Evolutionary conservation across 2,888 invertebrate species (phyloP), one percentile per base, ranked within the genome.

Genomic region (Coremacera marginata): DNA sequence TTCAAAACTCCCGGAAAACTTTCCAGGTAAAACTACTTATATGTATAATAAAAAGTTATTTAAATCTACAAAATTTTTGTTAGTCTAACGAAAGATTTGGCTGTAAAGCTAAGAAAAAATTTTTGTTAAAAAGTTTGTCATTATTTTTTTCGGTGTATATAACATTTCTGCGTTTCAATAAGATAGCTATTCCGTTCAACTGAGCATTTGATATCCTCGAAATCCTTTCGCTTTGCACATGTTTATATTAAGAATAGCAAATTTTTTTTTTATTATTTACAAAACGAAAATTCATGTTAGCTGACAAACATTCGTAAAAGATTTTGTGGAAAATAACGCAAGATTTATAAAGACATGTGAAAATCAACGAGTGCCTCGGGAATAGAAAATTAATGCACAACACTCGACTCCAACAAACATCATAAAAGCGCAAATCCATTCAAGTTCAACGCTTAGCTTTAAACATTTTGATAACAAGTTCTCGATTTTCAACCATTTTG

Each of bases 221-320:
- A 55, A 27, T 62, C 44, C 72, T 44, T 51, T 51, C 5, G 25
- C 5, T 7, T 37, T 44, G 44, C 25, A 11, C 27, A 16, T 16
- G 5, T 60, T 51, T 52, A 49, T 74, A 16, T 37, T 52, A 22
- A 19, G 8, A 11, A 52, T 27, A 31, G 31, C 9, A 70, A 22
- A 9, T 70, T 51, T 49, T 25, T 74, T 73, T 62, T 31, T 60
- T 16, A 34, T 34, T 27, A 16, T 3, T 25, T 55, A 79, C 81
- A 84, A 84, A 85, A 83, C 84, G 86, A 83, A 79, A 82, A 84
- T 83, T 80, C 85, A 81, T 85, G 86, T 85, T 81, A 83, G 81
- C 83, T 85, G 84, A 85, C 84, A 85, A 81, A 79, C 82, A 79
- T 81, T 84, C 84, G 27, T 49, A 44, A 72, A 16, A 62, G 62